Percentiles rank a stretch among this genome's conserved stretches.
phyloP scores from a whole-genome alignment of 2,888 invertebrate genomes.

The Homarus gammarus region DNA sequence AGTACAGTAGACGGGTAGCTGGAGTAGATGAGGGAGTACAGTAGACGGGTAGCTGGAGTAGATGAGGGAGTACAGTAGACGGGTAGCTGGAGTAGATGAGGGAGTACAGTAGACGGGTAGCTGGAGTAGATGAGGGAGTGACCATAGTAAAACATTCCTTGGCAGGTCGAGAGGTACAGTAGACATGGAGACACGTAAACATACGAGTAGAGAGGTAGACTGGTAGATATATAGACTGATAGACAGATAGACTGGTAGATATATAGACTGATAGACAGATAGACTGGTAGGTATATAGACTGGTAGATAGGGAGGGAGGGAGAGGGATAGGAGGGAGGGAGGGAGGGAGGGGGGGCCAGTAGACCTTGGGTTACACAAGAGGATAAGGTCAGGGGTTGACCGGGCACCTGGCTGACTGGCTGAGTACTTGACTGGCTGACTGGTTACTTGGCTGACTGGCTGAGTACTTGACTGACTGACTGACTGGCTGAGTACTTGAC shows the following conservation, averaged over 20 bases:
- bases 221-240: background rate
- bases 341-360: constrained; percentile 27
- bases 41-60: background rate
- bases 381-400: constrained; percentile 1
- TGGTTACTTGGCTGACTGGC: no score
- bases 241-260: background rate
- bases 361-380: constrained; percentile 8
- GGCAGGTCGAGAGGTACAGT: no score
- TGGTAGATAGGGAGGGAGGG: constrained; percentile 22
- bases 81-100: no score
- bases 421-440: no score
- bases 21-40: background rate
- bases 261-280: background rate
- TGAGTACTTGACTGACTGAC: no score
- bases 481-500: no score
- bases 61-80: background rate
- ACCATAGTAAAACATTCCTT: no score
- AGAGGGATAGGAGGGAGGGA: constrained; percentile 25
- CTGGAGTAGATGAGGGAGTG: no score
- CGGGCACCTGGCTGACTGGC: background rate
- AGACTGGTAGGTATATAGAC: background rate
- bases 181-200: no score
- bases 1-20: background rate
- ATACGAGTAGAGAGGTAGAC: no score
- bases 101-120: no score